Conservation (phyloP, 2,888 invertebrate species). For the Elmis aenea region DNA sequence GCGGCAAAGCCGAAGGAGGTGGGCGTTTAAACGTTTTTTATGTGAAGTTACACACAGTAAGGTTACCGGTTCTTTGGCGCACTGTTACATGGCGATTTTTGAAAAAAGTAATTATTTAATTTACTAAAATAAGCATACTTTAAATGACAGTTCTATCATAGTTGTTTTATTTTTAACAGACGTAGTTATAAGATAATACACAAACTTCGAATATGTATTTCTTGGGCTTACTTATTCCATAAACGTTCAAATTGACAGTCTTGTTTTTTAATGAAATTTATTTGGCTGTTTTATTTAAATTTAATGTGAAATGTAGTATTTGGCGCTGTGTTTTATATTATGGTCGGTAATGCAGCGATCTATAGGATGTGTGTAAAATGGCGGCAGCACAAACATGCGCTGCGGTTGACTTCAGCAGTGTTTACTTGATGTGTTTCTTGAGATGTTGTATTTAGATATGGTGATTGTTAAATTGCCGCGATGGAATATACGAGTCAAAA, state of each 20-base stretch:
- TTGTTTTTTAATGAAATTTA: no score
- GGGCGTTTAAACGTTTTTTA: conserved; percentile 28
- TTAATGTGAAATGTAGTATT: no score
- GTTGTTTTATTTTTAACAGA: no score
- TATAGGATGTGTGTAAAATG: conserved; percentile 35
- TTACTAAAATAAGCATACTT: no score
- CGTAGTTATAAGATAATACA: no score
- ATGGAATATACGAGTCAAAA: conserved; percentile 18
- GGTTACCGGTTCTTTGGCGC: conserved; percentile 1
- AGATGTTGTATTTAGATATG: conserved; percentile 40
- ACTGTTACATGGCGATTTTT: no score
- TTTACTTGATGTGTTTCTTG: conserved; percentile 50
- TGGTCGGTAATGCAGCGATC: conserved; percentile 31
- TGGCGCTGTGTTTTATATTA: conserved; percentile 24
- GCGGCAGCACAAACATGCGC: conserved; percentile 46
- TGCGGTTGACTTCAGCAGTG: conserved; percentile 48
- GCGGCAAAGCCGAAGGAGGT: conserved; percentile 45
- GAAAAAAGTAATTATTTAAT: no score
- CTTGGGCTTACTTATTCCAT: no score
- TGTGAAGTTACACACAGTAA: conserved; percentile 10
- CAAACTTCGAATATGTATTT: no score
- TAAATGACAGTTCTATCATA: no score
- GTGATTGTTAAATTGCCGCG: conserved; percentile 23
- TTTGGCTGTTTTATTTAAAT: no score
- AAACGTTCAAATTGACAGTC: no score